phyloP scores from a whole-genome alignment of 2,113 vertebrate genomes.

The Osmerus eperlanus region DNA sequence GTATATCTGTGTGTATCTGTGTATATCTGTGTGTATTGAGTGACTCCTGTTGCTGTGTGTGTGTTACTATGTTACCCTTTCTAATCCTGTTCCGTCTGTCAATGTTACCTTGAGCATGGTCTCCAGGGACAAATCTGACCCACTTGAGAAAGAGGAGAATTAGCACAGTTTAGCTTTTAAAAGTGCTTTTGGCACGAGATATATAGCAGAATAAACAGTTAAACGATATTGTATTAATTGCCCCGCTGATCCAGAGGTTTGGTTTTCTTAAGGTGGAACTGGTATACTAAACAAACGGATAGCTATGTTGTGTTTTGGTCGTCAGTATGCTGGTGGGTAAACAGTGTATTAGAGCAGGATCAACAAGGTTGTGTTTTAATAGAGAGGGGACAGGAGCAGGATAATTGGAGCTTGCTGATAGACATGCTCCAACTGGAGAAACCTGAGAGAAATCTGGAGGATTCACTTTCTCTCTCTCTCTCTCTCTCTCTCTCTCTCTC shows the following conservation, averaged over 20 bases:
- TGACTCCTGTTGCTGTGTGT: neutral
- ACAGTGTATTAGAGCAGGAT: slow-evolving; percentile 77
- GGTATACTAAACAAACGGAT: slow-evolving; percentile 38
- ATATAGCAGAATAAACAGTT: slow-evolving; percentile 56
- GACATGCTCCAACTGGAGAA: slow-evolving; percentile 76
- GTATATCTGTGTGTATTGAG: neutral
- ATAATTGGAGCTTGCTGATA: slow-evolving; percentile 85
- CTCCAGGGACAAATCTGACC: slow-evolving; percentile 86
- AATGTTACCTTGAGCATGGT: slow-evolving; percentile 75
- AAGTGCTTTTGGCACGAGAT: neutral
- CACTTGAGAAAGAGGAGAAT: slow-evolving; percentile 81
- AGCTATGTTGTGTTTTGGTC: slow-evolving; percentile 75
- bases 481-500: slow-evolving; percentile 18
- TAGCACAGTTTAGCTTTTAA: slow-evolving; percentile 75
- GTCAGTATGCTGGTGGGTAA: slow-evolving; percentile 78
- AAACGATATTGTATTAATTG: neutral
- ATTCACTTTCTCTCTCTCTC: slow-evolving; percentile 15
- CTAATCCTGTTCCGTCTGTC: slow-evolving; percentile 81
- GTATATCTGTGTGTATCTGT: no score
- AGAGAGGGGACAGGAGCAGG: slow-evolving; percentile 72
- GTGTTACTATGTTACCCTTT: slow-evolving; percentile 66
- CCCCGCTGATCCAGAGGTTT: no score
- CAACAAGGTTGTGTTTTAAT: slow-evolving; percentile 83
- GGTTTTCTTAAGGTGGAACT: slow-evolving; percentile 71
- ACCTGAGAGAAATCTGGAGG: slow-evolving; percentile 38